A percentile compares a stretch with the other conserved stretches of the same genome.
phyloP scores from a whole-genome alignment of 2,797 vertebrate species.

The Etheostoma nigrum region DNA sequence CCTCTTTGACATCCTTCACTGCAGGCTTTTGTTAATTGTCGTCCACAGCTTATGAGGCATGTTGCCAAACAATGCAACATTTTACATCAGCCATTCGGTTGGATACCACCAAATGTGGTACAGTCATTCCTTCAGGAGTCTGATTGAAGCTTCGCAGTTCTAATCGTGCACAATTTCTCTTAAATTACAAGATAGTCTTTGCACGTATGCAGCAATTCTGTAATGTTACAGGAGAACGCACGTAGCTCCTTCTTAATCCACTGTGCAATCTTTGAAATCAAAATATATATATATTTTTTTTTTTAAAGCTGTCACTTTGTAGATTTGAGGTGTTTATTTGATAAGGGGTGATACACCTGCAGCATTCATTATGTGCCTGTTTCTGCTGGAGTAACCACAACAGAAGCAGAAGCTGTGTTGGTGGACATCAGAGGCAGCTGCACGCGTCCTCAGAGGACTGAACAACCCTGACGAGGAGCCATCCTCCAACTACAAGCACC shows the following conservation, averaged over 20 bases:
- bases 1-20: slow-evolving; percentile 50
- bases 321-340: slow-evolving; percentile 37
- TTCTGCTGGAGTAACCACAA: slow-evolving; percentile 44
- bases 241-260: slow-evolving; percentile 15
- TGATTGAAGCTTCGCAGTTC: neutral
- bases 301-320: slow-evolving; percentile 42
- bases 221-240: neutral
- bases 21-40: slow-evolving; percentile 68
- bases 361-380: slow-evolving; percentile 28
- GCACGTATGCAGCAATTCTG: neutral
- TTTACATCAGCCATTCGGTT: slow-evolving; percentile 65
- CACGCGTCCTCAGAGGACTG: slow-evolving; percentile 49
- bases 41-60: slow-evolving; percentile 65
- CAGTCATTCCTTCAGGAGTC: slow-evolving; percentile 17
- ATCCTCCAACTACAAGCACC: slow-evolving; percentile 46
- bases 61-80: slow-evolving; percentile 72
- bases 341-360: slow-evolving; percentile 32
- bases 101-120: slow-evolving; percentile 9
- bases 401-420: slow-evolving; percentile 45
- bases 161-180: neutral
- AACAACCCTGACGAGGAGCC: slow-evolving; percentile 51
- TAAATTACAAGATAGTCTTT: neutral
- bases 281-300: slow-evolving; percentile 1
- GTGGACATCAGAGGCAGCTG: slow-evolving; percentile 59
- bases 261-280: slow-evolving; percentile 2